Evolutionary conservation across 2,888 invertebrate genomes (phyloP).

Genomic region (Agapetus fuscipes): DNA sequence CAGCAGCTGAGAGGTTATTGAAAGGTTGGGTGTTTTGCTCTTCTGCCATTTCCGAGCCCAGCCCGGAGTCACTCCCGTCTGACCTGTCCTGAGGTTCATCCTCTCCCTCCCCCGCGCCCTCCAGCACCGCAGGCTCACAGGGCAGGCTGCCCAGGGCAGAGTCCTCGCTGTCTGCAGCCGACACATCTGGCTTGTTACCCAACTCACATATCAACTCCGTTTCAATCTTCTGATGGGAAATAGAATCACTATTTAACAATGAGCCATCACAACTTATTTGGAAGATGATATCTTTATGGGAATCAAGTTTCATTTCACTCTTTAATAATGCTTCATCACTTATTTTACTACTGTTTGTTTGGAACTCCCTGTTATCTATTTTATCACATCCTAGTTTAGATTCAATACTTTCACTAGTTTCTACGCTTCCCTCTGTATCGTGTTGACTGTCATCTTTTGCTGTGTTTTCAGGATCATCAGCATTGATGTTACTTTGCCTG

Average conservation of each 20-base stretch:
- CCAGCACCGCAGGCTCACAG: constrained; percentile 31
- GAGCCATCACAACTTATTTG: no score
- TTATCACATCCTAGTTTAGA: no score
- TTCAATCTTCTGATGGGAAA: constrained; percentile 14
- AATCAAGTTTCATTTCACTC: no score
- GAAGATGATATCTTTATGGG: no score
- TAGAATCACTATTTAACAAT: not conserved
- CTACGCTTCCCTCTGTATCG: no score
- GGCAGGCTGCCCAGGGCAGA: constrained; percentile 53
- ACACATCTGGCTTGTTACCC: constrained; percentile 43
- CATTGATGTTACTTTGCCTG: no score
- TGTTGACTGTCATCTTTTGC: no score
- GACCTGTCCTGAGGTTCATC: constrained; percentile 60
- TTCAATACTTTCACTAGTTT: no score
- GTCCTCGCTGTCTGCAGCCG: constrained; percentile 51
- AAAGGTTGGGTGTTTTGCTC: constrained; percentile 29
- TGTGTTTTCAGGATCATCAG: no score
- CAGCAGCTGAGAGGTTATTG: constrained; percentile 24
- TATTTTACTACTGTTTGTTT: constrained; percentile 1
- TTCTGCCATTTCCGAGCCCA: constrained; percentile 66
- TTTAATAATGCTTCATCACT: no score
- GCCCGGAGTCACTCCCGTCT: constrained; percentile 76
- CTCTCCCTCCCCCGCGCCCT: constrained; percentile 43
- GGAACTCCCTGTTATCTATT: no score
- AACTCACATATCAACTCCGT: constrained; percentile 42